Conservation (phyloP, 2,113 vertebrate genomes). For the Gnathonemus echidnorhynchus region DNA sequence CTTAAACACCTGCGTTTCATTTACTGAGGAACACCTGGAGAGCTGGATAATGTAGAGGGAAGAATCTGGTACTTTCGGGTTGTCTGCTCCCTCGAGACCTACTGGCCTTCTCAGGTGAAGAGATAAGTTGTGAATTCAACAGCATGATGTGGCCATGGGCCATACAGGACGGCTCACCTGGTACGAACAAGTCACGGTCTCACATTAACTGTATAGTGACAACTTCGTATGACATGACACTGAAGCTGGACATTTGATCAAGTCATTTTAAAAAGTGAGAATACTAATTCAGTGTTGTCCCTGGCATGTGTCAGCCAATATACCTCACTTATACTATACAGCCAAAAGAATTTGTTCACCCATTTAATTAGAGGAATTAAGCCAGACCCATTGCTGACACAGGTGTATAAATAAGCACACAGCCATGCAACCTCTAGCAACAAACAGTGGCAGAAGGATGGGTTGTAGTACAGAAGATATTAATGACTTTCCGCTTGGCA, state of each 20-base stretch:
- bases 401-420: background rate
- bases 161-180: background rate
- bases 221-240: background rate
- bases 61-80: background rate
- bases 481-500: background rate
- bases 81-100: background rate
- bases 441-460: background rate
- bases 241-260: background rate
- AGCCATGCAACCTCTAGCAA: background rate
- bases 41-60: background rate
- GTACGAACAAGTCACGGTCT: background rate
- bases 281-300: background rate
- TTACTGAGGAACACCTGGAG: slow-evolving; percentile 37
- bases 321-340: background rate
- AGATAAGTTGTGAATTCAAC: background rate
- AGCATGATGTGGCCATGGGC: background rate
- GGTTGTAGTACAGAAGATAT: background rate
- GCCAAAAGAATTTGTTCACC: background rate
- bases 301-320: background rate
- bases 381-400: background rate
- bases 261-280: background rate
- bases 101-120: background rate
- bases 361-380: background rate
- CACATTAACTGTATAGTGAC: background rate
- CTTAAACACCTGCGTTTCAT: slow-evolving; percentile 63